Conservation (phyloP, 2,113 vertebrate species). For the Ceyx melanurus region DNA sequence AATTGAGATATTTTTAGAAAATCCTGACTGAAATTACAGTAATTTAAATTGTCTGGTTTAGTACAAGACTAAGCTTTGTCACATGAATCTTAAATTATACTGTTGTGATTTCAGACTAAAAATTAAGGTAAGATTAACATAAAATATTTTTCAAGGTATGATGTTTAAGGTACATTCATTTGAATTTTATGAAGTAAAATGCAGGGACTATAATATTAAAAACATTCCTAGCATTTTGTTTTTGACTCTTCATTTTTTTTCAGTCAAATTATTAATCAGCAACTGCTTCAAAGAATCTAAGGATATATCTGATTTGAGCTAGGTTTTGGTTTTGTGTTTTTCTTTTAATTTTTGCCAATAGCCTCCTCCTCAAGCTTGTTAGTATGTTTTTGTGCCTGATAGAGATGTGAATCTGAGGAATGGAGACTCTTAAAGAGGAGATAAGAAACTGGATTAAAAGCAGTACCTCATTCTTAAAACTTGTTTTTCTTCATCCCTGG, state of each 20-base stretch:
- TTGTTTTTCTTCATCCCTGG: fast-evolving
- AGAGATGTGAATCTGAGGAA: neutral
- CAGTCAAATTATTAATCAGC: neutral
- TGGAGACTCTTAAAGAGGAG: neutral
- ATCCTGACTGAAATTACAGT: neutral
- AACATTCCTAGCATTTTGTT: neutral
- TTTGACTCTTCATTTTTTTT: neutral
- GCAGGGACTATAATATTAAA: neutral
- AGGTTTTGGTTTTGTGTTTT: neutral
- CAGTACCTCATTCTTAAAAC: neutral
- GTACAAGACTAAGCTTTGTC: neutral
- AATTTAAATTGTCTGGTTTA: neutral
- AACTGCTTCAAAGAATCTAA: neutral
- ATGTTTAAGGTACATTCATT: neutral
- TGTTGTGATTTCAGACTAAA: neutral
- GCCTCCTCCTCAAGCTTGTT: too few relatives aligned
- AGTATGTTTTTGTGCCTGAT: neutral
- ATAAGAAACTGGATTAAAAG: neutral
- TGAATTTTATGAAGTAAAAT: neutral
- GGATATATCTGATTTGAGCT: neutral
- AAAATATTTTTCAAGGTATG: neutral
- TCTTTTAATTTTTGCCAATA: neutral
- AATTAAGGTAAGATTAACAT: neutral
- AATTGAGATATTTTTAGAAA: neutral
- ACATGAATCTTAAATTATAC: neutral